Base-by-base conservation (phyloP, 1,140 invertebrate genomes). In the Mycetomoellerius zeteki region DNA sequence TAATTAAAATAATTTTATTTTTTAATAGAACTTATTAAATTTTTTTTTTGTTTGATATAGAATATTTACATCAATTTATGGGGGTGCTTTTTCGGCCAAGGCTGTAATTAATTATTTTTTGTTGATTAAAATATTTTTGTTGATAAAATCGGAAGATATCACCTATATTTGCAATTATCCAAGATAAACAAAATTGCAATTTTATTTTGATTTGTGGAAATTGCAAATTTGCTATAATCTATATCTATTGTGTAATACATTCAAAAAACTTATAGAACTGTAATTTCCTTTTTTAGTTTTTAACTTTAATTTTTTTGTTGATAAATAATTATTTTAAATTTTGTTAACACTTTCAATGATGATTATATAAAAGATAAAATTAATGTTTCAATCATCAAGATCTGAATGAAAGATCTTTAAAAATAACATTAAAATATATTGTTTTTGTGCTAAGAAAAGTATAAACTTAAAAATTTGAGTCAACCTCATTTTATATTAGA, bases 281-380 rank as follows among this genome's bases (percentile, higher is more conserved):
- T 67, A 21, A 33, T n/a, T 43, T 43, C n/a, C 54, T 21, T 37
- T 37, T 67, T 67, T 67, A 67, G 8, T 33, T 52, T 54, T 80
- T 43, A 21, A 73, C 10, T 62, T 47, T 14, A 56, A 21, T 7
- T 65, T 81, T 75, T 84, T 71, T 56, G 27, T 16, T 65, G 37
- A 58, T 58, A 50, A 33, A 2, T 19, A 8, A 78, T 7, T 86
- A 30, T 58, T 37, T 80, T 19, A 19, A 37, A 47, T 47, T 60
- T 7, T 1, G 2, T 56, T 62, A 24, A 56, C 1, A 50, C 52
- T 56, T 52, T 73, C 2, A 14, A 24, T 58, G 47, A 69, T 47
- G 52, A 58, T 5, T 58, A n/a, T n/a, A n/a, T n/a, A 10, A 54
- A 47, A 12, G 4, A 54, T 21, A 78, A 71, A 37, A 12, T 37